Conservation (phyloP, 2,797 vertebrate genomes). For the Hippocampus kuda region DNA sequence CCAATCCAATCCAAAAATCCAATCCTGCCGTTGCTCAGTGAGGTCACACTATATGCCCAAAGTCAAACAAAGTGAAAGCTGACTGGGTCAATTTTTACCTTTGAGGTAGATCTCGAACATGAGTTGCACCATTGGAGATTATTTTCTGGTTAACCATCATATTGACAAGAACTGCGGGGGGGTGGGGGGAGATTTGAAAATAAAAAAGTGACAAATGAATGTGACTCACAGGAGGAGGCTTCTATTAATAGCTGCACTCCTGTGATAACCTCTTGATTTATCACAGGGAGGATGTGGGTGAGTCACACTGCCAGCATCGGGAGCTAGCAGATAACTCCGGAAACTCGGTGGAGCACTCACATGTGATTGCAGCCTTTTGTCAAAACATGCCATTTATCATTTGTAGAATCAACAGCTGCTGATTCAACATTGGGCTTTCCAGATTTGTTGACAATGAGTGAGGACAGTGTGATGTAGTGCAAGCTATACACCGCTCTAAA, state of each 20-base stretch:
- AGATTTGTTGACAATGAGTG: too few relatives aligned
- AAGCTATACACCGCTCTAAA: background rate
- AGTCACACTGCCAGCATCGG: constrained; percentile 52
- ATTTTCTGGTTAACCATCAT: constrained; percentile 18
- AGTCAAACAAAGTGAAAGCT: background rate
- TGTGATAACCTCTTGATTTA: constrained; percentile 65
- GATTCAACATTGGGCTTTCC: background rate
- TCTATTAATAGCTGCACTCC: constrained; percentile 61
- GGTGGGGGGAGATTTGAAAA: background rate
- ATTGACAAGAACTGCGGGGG: constrained; percentile 14
- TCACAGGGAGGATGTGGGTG: constrained; percentile 58
- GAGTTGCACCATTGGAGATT: constrained; percentile 8
- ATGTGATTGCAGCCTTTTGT: background rate
- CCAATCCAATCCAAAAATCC: too few relatives aligned
- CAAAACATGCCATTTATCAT: background rate
- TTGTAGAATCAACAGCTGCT: constrained; percentile 1
- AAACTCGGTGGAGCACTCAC: background rate
- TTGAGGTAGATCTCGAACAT: background rate
- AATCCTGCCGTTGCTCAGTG: background rate
- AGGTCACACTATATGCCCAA: background rate
- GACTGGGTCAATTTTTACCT: background rate
- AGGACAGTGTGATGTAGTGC: background rate
- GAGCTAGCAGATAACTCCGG: constrained; percentile 25
- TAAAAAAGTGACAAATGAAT: constrained; percentile 48
- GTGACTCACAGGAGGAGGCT: constrained; percentile 37